Evolutionary conservation across 2,797 vertebrate genomes (phyloP), one percentile per base, ranked within the genome.

Genomic region (Sebastes hubbsi): DNA sequence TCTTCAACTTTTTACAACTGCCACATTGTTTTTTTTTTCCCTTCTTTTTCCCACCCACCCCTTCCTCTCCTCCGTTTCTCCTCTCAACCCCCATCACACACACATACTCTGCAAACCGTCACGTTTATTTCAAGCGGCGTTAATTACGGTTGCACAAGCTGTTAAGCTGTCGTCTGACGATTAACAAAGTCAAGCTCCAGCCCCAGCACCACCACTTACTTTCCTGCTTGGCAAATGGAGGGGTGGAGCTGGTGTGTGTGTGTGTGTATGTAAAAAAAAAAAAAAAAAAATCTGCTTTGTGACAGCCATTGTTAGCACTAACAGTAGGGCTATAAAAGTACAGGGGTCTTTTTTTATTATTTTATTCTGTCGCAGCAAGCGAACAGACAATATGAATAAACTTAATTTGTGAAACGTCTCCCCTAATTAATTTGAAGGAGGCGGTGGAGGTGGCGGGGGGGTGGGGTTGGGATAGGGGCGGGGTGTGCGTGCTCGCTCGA

Each of bases 131-230:
- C 89, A 91, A 92, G 88, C 88, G 61, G 87, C 84, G 85, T 95
- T 96, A 95, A 96, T 95, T 94, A 94, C 78, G 87, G 90, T 93
- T 89, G 90, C 83, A 87, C 92, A 92, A 94, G 94, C 94, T 95
- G 95, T 95, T 95, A 95, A 94, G 93, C 92, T 95, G 95, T 95
- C 93, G 82, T 88, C 90, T 94, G 88, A 89, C 91, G 84, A 95
- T 94, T 95, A 96, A 92, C 93, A 94, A 94, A 95, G 93, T 95
- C 94, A 94, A 94, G 88, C 90, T 87, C 83, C 87, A 90, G 72
- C 87, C 88, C 83, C 73, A 49, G 87, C 85, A 55, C 82, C 90
- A 89, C 91, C 89, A 90, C 86, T 89, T 90, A 91, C 89, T 87
- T 78, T 81, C 84, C 87, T 88, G 73, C 82, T 71, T 75, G 52